These are phyloP conservation scores for Marasmarcha lunaedactyla DNA, from an alignment of 2,888 invertebrate species.

Conservation along the genomic window DNA sequence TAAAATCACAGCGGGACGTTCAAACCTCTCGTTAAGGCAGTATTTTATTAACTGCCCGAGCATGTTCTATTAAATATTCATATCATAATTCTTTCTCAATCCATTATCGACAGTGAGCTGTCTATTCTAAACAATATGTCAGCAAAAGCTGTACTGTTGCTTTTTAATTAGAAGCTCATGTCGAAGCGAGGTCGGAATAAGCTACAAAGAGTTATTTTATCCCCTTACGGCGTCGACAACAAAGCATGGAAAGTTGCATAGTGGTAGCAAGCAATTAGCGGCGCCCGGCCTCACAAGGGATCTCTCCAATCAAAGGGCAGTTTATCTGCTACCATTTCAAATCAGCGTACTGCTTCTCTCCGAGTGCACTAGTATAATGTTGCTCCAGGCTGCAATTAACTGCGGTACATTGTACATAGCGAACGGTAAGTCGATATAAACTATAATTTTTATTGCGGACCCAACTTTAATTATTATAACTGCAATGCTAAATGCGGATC, in stretches of 20 bases:
- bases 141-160: background rate
- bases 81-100: slow-evolving; percentile 46
- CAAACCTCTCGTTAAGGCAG: slow-evolving; percentile 49
- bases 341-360: slow-evolving; percentile 8
- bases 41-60: slow-evolving; percentile 57
- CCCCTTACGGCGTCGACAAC: slow-evolving; percentile 10
- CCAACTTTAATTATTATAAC: slow-evolving; percentile 7
- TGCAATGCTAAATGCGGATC: background rate
- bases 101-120: slow-evolving; percentile 33
- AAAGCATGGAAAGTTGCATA: slow-evolving; percentile 28
- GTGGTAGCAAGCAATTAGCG: slow-evolving; percentile 9
- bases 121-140: slow-evolving; percentile 13
- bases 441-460: slow-evolving; percentile 17
- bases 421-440: slow-evolving; percentile 23
- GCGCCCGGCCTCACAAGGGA: slow-evolving; percentile 7
- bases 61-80: slow-evolving; percentile 59
- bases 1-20: slow-evolving; percentile 53
- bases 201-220: no score
- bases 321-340: slow-evolving; percentile 55
- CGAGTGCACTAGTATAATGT: slow-evolving; percentile 28
- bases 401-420: slow-evolving; percentile 29
- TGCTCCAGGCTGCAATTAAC: slow-evolving; percentile 31
- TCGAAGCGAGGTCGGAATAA: no score
- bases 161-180: no score
- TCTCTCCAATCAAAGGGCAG: slow-evolving; percentile 53